These are phyloP conservation scores for Morpho helenor DNA, from an alignment of 2,888 invertebrate species.

Conservation along the genomic window DNA sequence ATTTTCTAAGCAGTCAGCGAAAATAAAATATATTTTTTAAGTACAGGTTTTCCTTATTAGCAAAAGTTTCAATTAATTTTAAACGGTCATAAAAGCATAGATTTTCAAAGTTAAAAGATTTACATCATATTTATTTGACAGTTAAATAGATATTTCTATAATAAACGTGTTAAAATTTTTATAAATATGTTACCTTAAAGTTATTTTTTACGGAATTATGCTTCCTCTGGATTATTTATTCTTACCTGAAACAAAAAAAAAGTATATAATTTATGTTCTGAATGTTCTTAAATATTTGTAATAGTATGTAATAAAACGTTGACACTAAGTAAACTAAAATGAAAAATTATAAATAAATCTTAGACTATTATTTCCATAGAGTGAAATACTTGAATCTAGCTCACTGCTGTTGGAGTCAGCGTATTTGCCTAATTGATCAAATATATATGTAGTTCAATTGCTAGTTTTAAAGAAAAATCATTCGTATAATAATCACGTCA, in stretches of 20 bases:
- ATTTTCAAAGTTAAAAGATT: too few relatives aligned
- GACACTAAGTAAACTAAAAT: background rate
- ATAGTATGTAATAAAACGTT: too few relatives aligned
- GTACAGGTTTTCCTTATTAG: background rate
- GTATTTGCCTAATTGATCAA: conserved; percentile 79
- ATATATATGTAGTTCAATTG: conserved; percentile 67
- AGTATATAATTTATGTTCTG: conserved; percentile 17
- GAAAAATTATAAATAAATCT: conserved; percentile 13
- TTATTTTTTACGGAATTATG: conserved; percentile 1
- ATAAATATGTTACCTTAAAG: background rate
- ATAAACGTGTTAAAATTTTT: too few relatives aligned
- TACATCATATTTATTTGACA: too few relatives aligned
- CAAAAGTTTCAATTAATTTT: too few relatives aligned
- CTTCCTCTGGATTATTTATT: conserved; percentile 7
- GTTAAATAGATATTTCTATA: too few relatives aligned
- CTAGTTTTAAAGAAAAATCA: conserved; percentile 32
- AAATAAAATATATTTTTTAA: background rate
- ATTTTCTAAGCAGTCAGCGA: background rate
- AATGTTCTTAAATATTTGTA: background rate
- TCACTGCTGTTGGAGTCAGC: conserved; percentile 69
- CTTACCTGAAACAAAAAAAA: conserved; percentile 56
- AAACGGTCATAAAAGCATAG: too few relatives aligned
- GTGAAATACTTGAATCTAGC: conserved; percentile 68
- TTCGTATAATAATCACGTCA: conserved; percentile 36
- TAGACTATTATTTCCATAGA: conserved; percentile 55